These are phyloP conservation scores for Calcarius lapponicus DNA, from an alignment of 2,797 vertebrate species.

Conservation along the genomic window DNA sequence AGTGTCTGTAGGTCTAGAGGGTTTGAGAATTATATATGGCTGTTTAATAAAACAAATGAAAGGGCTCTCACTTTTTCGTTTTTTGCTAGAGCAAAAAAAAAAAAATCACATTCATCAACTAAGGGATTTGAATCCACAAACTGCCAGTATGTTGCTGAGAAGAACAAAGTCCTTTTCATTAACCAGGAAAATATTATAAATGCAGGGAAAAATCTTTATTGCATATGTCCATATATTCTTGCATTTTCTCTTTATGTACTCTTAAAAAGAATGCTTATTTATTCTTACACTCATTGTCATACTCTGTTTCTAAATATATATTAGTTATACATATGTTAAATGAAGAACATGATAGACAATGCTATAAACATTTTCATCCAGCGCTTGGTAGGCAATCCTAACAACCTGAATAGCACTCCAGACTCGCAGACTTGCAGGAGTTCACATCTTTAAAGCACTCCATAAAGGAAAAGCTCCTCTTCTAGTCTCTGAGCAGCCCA, in stretches of 20 bases:
- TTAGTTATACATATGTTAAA: neutral
- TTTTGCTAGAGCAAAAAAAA: neutral
- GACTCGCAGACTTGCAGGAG: neutral
- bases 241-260: neutral
- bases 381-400: neutral
- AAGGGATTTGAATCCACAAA: neutral
- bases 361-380: neutral
- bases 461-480: constrained; percentile 29
- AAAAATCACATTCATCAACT: neutral
- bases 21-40: neutral
- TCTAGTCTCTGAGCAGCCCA: constrained; percentile 37
- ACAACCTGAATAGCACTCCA: neutral
- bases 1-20: neutral
- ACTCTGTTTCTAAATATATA: neutral
- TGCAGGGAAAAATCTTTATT: neutral
- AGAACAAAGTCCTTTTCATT: neutral
- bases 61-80: neutral
- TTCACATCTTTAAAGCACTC: neutral
- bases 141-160: neutral
- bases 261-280: neutral
- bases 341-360: neutral
- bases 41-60: neutral
- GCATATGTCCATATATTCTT: neutral
- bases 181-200: neutral
- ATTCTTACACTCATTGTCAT: neutral